Base-by-base conservation (phyloP, 2,888 invertebrate genomes). In the Diaperis boleti region DNA sequence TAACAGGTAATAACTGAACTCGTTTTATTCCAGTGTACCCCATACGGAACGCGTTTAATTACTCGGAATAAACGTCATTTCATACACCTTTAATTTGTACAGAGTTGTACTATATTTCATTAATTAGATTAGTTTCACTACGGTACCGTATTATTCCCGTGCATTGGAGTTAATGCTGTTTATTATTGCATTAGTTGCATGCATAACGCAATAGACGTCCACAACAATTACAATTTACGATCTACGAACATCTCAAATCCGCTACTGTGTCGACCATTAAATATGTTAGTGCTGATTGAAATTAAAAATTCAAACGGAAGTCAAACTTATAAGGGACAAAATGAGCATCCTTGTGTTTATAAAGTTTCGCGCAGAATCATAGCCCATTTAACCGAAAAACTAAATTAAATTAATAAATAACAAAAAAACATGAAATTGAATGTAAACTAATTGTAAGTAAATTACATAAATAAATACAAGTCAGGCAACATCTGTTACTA, bases 131-230 rank as follows among this genome's bases (percentile, higher is more conserved):
- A 45, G 44, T 45, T 45, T 45, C 44, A 2, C n/a, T 26, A 45
- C 44, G 26, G 11, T 26, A 18, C 18, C 29, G 7, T 17, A 45
- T 45, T 26, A 45, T 45, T 20, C 22, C 11, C 10, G 44, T 26
- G 44, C 44, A 45, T 20, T 11, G 26, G 44, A 13, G 44, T 45
- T 45, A 22, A 45, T 20, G 44, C 13, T 20, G 44, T 45, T 45
- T 45, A 45, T 45, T 45, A 45, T 45, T 45, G 18, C 29, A 45
- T 20, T 45, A 45, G n/a, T 13, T 45, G 44, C 44, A 45, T 45
- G 22, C 13, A 45, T 26, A 26, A 45, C 20, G 29, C 22, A 45
- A 26, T 26, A 26, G 26, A 26, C 26, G 26, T 26, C 20, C 26
- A n/a, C 26, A 26, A 26, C n/a, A 26, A 26, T 26, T 26, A 26